A percentile compares a stretch with the other conserved stretches of the same genome.
phyloP scores from a whole-genome alignment of 1,140 invertebrate species.

The Yoshiicerus persimilis region DNA sequence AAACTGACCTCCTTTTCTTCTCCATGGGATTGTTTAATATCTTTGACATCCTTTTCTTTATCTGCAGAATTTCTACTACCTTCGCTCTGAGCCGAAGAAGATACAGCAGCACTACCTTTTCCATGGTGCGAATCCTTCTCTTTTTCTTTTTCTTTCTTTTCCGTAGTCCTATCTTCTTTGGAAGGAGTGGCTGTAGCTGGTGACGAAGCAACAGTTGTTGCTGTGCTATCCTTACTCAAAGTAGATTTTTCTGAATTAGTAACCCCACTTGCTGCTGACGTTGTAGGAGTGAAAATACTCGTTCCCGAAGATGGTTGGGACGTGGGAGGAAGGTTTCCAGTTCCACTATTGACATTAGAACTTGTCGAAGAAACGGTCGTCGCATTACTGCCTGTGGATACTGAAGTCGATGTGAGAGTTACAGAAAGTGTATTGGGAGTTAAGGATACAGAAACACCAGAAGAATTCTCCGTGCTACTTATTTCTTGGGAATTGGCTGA shows the following conservation, averaged over 20 bases:
- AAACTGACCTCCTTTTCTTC: neutral
- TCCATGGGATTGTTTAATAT: slow-evolving; percentile 49
- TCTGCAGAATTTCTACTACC: slow-evolving; percentile 63
- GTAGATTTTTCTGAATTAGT: neutral
- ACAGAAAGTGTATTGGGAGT: neutral
- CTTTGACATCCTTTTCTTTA: slow-evolving; percentile 52
- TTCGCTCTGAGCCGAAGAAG: neutral
- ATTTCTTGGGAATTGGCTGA: neutral
- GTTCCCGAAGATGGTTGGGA: neutral
- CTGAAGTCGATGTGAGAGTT: neutral
- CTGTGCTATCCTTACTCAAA: neutral
- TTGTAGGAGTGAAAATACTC: neutral
- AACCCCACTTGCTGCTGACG: neutral
- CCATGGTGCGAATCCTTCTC: neutral
- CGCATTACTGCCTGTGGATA: neutral
- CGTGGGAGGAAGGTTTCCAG: neutral
- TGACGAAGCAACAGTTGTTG: neutral
- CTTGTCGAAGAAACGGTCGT: neutral
- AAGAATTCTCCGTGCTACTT: neutral
- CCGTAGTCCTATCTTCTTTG: neutral
- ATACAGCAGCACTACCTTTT: neutral
- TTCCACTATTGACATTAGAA: neutral
- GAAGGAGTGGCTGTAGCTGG: neutral
- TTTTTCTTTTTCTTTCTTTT: slow-evolving; percentile 17
- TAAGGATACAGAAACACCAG: neutral